Conservation (phyloP, 1,140 invertebrate genomes). For the Bombus breviceps region DNA sequence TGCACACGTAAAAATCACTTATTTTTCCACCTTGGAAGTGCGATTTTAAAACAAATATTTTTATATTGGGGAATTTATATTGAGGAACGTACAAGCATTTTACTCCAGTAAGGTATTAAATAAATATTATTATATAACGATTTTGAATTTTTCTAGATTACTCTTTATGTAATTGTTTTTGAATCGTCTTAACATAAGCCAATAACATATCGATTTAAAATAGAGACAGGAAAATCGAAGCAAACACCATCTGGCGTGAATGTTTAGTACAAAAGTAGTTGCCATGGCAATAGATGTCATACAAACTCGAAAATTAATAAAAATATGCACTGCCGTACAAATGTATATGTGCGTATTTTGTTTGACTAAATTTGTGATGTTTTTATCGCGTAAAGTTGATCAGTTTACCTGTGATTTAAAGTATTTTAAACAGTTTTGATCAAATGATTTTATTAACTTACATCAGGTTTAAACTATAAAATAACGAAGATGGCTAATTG, state of each 20-base stretch:
- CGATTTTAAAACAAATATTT: neutral
- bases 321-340: neutral
- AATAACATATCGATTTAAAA: no score
- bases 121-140: neutral
- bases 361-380: neutral
- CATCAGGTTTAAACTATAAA: conserved; percentile 2
- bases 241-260: neutral
- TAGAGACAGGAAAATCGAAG: neutral
- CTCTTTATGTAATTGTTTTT: neutral
- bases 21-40: neutral
- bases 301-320: conserved; percentile 24
- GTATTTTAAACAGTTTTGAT: neutral
- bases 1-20: neutral
- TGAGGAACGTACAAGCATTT: neutral
- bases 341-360: neutral
- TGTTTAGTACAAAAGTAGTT: neutral
- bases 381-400: neutral
- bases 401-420: neutral
- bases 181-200: neutral
- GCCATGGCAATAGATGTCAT: neutral
- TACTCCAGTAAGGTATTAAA: neutral
- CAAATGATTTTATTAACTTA: neutral
- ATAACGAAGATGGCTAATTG: neutral
- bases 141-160: neutral
- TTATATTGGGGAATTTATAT: neutral